Base-by-base conservation (phyloP, 1,140 invertebrate genomes). In the Campoletis sonorensis region DNA sequence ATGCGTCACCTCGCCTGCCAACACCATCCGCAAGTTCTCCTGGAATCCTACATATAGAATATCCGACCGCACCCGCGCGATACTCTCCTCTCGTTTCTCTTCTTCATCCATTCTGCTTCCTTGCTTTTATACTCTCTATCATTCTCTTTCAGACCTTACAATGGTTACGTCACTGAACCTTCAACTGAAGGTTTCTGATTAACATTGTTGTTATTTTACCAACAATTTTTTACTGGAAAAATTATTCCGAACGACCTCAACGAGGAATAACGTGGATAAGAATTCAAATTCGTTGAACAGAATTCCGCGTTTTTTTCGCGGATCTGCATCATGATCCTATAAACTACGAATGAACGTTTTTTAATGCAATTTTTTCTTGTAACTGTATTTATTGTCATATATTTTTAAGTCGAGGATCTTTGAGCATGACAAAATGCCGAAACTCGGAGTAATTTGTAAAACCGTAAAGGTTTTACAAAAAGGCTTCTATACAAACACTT, bases 1-100 rank as follows among this genome's bases (percentile, higher is more conserved):
- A 92, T 92, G 91, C 90, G 90, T 92, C 91, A 92, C 90, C 89
- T 90, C 80, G 88, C 85, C 91, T 92, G 91, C 91, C 91, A 92
- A 91, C 91, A 91, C 91, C 91, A 92, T 91, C 90, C 91, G 88
- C 88, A 90, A 83, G 83, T 88, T 86, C 75, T 84, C 84, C 30
- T 27, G 18, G 70, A 82, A 77, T 51, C 54, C 58, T 33, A 23
- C 15, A 68, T 37, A 70, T 78, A 78, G 70, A 79, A 61, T 81
- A 23, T 64, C 54, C 15, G 21, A 77, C 21, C 75, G 37, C n/a
- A n/a, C 18, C 37, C 58, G 40, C 58, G 40, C 40, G 40, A 27
- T 30, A 58, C 71, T 76, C 73, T 45, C 71, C 76, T 68, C 77
- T 23, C 76, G 15, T 58, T 5, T 49, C 45, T 30, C 58, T 26